Percentiles rank a stretch among this genome's conserved stretches.
Evolutionary conservation across 2,797 vertebrate species (phyloP).

Genomic region (Cichlasoma orientale): DNA sequence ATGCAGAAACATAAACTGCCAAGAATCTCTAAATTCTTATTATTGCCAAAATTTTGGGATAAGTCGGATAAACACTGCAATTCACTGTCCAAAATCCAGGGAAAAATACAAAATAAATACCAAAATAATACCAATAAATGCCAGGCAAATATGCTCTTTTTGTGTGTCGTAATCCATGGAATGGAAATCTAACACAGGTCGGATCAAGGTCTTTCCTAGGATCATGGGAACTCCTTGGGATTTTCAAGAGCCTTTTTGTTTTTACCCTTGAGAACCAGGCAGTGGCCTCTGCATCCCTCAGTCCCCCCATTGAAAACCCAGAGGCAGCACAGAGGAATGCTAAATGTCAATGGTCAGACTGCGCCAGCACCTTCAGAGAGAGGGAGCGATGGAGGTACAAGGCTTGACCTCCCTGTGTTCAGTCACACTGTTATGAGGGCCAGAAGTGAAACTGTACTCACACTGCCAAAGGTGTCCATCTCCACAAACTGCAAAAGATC

Average conservation of each 20-base stretch:
- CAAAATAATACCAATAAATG: neutral
- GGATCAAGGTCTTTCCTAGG: constrained; percentile 87
- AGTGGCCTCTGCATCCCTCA: constrained; percentile 83
- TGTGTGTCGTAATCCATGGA: constrained; percentile 88
- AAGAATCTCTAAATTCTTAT: constrained; percentile 37
- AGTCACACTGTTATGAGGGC: constrained; percentile 41
- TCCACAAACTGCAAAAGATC: constrained; percentile 56
- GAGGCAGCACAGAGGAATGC: constrained; percentile 77
- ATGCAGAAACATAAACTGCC: constrained; percentile 16
- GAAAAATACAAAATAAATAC: constrained; percentile 78
- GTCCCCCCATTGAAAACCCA: constrained; percentile 84
- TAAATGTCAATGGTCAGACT: constrained; percentile 83
- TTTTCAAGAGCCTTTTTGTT: constrained; percentile 95
- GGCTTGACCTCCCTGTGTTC: constrained; percentile 64
- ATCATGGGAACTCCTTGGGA: constrained; percentile 91
- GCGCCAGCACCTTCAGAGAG: constrained; percentile 76
- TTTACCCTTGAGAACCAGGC: constrained; percentile 84
- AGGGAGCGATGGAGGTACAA: constrained; percentile 71
- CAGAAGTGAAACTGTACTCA: constrained; percentile 75
- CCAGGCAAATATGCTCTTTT: constrained; percentile 85
- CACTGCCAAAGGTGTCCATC: constrained; percentile 77
- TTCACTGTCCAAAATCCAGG: constrained; percentile 70
- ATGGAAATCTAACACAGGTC: constrained; percentile 87
- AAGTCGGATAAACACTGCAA: constrained; percentile 79
- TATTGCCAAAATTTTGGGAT: constrained; percentile 52